These are phyloP conservation scores for Melanocharis versteri DNA, from an alignment of 2,113 vertebrate genomes.

Conservation along the genomic window DNA sequence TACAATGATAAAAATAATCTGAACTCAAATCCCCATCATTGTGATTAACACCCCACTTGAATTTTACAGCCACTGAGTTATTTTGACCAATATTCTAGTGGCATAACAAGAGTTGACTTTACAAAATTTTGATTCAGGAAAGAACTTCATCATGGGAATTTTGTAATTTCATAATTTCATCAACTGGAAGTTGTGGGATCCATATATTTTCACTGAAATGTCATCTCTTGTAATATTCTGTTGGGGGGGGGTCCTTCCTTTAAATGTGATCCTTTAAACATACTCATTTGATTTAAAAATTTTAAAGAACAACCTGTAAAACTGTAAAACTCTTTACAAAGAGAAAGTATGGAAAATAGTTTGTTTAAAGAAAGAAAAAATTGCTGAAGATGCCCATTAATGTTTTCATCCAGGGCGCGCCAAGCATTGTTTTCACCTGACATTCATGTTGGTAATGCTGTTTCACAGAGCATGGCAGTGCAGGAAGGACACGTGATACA, in stretches of 20 bases:
- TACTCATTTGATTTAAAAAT: not conserved
- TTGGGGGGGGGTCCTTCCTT: not conserved
- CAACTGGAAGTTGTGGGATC: not conserved
- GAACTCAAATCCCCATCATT: not conserved
- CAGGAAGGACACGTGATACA: not conserved
- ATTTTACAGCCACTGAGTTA: not conserved
- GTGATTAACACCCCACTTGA: not conserved
- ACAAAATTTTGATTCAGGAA: not conserved
- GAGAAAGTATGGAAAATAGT: not conserved
- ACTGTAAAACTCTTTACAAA: not conserved
- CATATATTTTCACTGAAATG: not conserved
- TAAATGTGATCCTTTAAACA: not conserved
- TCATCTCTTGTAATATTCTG: not conserved
- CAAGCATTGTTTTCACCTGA: not conserved
- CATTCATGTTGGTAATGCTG: not conserved
- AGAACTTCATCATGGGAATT: not conserved
- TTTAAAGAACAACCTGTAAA: not conserved
- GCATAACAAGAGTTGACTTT: not conserved
- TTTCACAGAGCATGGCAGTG: not conserved
- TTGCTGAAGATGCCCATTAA: not conserved
- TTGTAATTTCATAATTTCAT: rapidly evolving
- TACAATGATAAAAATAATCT: not conserved
- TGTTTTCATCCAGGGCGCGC: not conserved
- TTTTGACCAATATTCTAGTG: not conserved
- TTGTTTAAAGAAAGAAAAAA: not conserved